Conservation (phyloP, 2,113 vertebrate genomes). For the Nipponia nippon region DNA sequence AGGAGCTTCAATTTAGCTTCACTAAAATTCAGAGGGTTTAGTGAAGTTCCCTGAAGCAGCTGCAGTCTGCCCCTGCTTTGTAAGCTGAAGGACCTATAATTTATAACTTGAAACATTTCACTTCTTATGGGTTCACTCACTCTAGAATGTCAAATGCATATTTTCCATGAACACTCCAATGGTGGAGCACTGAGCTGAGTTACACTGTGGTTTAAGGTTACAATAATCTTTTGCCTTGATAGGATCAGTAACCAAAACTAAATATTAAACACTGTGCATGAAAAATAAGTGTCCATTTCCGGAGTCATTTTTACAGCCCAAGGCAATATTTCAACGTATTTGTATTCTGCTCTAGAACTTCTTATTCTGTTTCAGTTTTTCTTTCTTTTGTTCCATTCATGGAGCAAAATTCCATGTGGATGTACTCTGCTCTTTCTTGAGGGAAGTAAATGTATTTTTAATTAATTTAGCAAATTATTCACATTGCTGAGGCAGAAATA, state of each 20-base stretch:
- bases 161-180: neutral
- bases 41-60: neutral
- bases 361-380: neutral
- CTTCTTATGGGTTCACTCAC: neutral
- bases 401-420: neutral
- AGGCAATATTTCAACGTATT: neutral
- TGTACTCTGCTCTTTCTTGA: neutral
- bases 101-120: neutral
- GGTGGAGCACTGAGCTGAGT: neutral
- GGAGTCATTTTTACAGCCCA: neutral
- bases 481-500: slow-evolving; percentile 4
- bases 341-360: neutral
- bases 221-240: neutral
- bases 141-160: neutral
- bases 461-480: slow-evolving; percentile 27
- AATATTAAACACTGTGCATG: neutral
- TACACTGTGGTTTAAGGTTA: neutral
- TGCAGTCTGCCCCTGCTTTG: neutral
- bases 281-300: slow-evolving; percentile 1
- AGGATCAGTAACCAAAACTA: neutral
- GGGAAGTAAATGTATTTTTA: neutral
- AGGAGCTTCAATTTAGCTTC: neutral
- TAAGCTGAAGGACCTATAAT: neutral
- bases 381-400: neutral
- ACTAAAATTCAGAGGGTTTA: neutral